These are phyloP conservation scores for Drosophila putrida DNA, from an alignment of 2,888 invertebrate genomes.

Conservation along the genomic window DNA sequence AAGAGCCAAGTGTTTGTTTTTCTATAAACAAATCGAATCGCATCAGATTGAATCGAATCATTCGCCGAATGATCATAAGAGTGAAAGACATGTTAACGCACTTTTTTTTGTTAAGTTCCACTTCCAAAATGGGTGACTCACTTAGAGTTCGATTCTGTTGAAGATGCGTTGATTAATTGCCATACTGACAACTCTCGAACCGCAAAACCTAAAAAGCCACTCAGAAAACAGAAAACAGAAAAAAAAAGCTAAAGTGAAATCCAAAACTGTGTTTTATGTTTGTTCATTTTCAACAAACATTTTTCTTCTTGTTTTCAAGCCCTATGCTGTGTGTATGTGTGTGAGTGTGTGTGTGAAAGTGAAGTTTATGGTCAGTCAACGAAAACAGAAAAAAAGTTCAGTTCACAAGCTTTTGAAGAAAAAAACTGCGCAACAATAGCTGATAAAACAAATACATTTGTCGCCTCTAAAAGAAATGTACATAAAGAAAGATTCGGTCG, in stretches of 20 bases:
- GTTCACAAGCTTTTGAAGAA: conserved; percentile 66
- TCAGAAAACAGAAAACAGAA: conserved; percentile 33
- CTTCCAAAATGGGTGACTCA: conserved; percentile 48
- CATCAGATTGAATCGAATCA: conserved; percentile 50
- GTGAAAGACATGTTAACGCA: conserved; percentile 34
- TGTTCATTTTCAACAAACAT: conserved; percentile 78
- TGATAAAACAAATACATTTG: conserved; percentile 79
- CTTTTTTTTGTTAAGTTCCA: conserved; percentile 23
- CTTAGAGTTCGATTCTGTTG: conserved; percentile 32
- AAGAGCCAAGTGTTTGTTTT: conserved; percentile 73
- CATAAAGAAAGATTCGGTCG: conserved; percentile 64
- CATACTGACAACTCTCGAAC: conserved; percentile 68
- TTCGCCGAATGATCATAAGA: conserved; percentile 10
- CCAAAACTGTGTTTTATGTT: conserved; percentile 70
- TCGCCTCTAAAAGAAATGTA: conserved; percentile 71
- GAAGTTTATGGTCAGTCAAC: conserved; percentile 64
- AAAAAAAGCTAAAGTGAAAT: conserved; percentile 57
- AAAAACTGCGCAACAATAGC: conserved; percentile 66
- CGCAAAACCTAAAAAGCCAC: conserved; percentile 75
- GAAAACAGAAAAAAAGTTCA: conserved; percentile 46
- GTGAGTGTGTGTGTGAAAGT: conserved; percentile 69
- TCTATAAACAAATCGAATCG: conserved; percentile 72
- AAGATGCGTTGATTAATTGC: conserved; percentile 80
- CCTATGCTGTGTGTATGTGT: conserved; percentile 44
- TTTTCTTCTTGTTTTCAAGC: conserved; percentile 59